These are phyloP conservation scores for Hofmannophila pseudospretella DNA, from an alignment of 2,888 invertebrate species.

Conservation along the genomic window DNA sequence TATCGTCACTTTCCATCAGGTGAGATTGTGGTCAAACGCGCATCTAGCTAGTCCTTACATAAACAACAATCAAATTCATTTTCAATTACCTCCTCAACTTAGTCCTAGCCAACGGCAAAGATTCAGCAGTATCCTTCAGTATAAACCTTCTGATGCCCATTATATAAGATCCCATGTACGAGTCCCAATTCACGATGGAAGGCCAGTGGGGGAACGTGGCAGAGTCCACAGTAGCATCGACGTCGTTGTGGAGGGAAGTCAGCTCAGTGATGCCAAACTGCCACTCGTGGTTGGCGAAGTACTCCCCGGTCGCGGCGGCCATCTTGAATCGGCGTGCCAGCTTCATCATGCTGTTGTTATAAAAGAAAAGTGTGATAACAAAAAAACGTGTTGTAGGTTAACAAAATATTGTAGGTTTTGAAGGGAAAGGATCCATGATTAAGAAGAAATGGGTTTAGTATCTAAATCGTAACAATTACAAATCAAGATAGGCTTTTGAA, in stretches of 20 bases:
- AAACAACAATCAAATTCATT: no score
- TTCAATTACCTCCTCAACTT: constrained; percentile 83
- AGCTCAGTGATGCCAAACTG: constrained; percentile 83
- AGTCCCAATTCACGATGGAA: constrained; percentile 84
- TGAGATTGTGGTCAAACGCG: no score
- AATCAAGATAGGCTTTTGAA: no score
- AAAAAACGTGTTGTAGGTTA: no score
- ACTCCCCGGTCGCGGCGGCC: constrained; percentile 87
- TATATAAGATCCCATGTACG: constrained; percentile 88
- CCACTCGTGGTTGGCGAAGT: constrained; percentile 93
- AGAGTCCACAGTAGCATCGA: constrained; percentile 70
- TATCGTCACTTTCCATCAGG: no score
- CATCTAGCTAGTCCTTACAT: no score
- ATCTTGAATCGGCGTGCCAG: constrained; percentile 88
- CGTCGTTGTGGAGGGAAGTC: constrained; percentile 74
- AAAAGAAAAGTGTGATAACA: not conserved
- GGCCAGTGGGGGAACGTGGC: constrained; percentile 80
- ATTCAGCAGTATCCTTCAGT: constrained; percentile 85
- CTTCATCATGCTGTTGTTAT: constrained; percentile 85
- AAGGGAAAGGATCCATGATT: no score
- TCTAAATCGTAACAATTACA: no score
- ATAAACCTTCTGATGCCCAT: constrained; percentile 90
- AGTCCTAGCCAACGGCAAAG: constrained; percentile 79
- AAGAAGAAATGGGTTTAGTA: no score
- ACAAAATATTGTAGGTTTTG: no score